Base-by-base conservation (phyloP, 2,113 vertebrate genomes). In the Lophius piscatorius region DNA sequence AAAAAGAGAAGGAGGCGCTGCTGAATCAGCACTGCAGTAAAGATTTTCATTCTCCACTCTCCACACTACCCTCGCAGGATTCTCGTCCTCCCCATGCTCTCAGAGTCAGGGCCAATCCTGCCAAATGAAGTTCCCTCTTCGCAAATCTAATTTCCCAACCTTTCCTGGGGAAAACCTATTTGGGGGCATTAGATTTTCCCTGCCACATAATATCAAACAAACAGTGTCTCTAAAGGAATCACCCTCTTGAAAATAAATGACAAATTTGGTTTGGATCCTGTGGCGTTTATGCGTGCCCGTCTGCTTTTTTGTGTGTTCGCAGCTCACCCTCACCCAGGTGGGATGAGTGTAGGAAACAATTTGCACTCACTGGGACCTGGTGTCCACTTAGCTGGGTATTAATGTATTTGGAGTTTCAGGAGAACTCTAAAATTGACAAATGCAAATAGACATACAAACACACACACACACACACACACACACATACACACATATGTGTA, bases 121-220 rank as follows among this genome's bases (percentile, higher is more conserved):
- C 91, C 76, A 97, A 96, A 98, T 96, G 93, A 97, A 96, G 94
- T 96, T 98, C 91, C 89, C 91, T 74, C 64, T 93, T 87, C 69
- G 80, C 88, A 96, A 96, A 98, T 95, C 93, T 92, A 92, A 94
- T 96, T n/a, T 96, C 92, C 89, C 71, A 34, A 55, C 40, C 47
- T 58, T 84, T 71, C 61, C 70, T 23, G 82, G 83, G 89, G 89
- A 94, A 94, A 96, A 94, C 93, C 93, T 94, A 94, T 96, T n/a
- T 78, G 93, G 95, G 94, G 94, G 92, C 94, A 97, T 97, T 96
- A 94, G 94, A 96, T 97, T 96, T 95, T 91, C 89, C 90, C 91
- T 92, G 90, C 91, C 94, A 94, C 94, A 94, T 93, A 94, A 96
- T 95, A 95, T 96, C 94, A 91, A 81, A 89, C 91, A 91, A 91